These are phyloP conservation scores for Gambusia affinis DNA, from an alignment of 2,113 vertebrate genomes.

Conservation along the genomic window DNA sequence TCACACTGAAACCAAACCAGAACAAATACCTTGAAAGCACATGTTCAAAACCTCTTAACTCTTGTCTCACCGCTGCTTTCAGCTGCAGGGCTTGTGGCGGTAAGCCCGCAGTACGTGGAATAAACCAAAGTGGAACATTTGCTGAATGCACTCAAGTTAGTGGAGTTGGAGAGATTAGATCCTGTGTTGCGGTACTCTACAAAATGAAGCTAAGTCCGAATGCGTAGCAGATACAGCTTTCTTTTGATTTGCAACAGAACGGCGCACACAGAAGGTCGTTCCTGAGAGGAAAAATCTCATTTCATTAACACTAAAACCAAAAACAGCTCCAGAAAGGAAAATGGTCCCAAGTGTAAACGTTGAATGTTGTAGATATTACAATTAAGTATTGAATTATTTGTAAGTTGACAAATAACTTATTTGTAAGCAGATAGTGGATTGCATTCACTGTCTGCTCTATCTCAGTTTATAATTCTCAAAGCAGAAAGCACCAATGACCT, in stretches of 20 bases:
- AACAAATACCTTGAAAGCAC: slow-evolving; percentile 38
- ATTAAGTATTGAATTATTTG: background rate
- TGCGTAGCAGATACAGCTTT: background rate
- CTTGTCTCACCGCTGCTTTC: slow-evolving; percentile 10
- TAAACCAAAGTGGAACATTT: slow-evolving; percentile 36
- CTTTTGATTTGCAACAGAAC: slow-evolving; percentile 15
- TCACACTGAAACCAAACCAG: slow-evolving; percentile 36
- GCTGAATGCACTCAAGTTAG: slow-evolving; percentile 38
- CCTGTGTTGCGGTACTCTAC: slow-evolving; percentile 18
- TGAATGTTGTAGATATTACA: too few relatives aligned
- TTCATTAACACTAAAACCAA: background rate
- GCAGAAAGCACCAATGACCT: too few relatives aligned
- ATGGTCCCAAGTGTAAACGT: background rate
- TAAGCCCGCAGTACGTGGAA: slow-evolving; percentile 38
- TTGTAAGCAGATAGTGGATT: too few relatives aligned
- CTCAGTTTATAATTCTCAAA: too few relatives aligned
- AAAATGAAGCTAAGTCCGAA: slow-evolving; percentile 22
- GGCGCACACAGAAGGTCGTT: background rate
- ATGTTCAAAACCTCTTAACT: slow-evolving; percentile 19
- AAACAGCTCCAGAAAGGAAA: background rate
- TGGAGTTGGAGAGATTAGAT: slow-evolving; percentile 43
- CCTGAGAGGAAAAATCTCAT: background rate
- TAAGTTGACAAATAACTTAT: too few relatives aligned
- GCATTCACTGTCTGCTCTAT: too few relatives aligned
- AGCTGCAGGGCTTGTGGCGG: slow-evolving; percentile 6